Percentiles rank a stretch among this genome's conserved stretches.
Conservation (phyloP, 1,140 invertebrate genomes). For the Neodiprion virginianus region DNA sequence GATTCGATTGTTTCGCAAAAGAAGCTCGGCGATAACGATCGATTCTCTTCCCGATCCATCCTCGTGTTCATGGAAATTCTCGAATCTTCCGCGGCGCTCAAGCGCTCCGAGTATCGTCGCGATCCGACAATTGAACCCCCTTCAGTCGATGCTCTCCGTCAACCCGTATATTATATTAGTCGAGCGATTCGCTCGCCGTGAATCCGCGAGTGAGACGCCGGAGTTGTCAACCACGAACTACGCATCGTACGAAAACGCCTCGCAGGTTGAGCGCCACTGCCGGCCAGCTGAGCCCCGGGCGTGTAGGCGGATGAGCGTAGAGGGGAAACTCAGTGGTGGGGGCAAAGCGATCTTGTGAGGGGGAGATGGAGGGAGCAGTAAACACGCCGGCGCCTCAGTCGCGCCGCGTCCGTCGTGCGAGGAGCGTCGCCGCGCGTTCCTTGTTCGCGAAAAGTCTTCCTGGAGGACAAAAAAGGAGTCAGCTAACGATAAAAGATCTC, state of each 20-base stretch:
- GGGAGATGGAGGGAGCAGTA: conserved; percentile 32
- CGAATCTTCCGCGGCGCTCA: too few species aligned
- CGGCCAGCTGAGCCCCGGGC: conserved; percentile 35
- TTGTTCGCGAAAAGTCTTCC: conserved; percentile 4
- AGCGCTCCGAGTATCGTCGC: too few species aligned
- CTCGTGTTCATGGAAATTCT: too few species aligned
- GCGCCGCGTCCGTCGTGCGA: conserved; percentile 39
- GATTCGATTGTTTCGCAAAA: too few species aligned
- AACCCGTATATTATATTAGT: too few species aligned
- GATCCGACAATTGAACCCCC: too few species aligned
- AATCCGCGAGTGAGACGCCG: too few species aligned
- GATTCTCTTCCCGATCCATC: too few species aligned
- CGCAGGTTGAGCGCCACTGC: conserved; percentile 18
- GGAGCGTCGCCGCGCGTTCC: conserved; percentile 16
- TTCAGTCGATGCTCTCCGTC: too few species aligned
- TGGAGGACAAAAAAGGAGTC: not conserved
- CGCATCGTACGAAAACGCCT: not conserved
- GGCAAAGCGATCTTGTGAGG: not conserved
- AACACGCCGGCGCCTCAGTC: conserved; percentile 59
- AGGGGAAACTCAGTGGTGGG: not conserved
- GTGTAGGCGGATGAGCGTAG: conserved; percentile 13
- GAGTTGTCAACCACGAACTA: too few species aligned
- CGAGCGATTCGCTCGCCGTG: too few species aligned
- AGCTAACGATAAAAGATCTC: not conserved
- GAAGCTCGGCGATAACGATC: too few species aligned